These are phyloP conservation scores for Taphrorychus bicolor DNA, from an alignment of 2,888 invertebrate species.

Conservation along the genomic window DNA sequence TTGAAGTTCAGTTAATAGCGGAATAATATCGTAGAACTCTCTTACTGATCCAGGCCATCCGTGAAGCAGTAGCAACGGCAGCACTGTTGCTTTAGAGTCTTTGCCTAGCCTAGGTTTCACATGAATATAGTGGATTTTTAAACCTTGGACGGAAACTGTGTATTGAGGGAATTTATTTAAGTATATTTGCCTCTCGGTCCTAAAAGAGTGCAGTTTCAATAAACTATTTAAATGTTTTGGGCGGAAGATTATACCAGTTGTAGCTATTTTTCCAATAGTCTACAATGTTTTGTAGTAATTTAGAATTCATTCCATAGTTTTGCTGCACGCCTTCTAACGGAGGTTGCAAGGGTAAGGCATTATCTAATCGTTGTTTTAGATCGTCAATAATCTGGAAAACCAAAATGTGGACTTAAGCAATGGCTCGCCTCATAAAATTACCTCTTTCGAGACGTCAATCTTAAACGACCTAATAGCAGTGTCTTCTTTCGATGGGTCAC, in stretches of 20 bases:
- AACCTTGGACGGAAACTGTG: conserved; percentile 72
- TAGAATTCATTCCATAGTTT: conserved; percentile 81
- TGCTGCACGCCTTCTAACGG: conserved; percentile 75
- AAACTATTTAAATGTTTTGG: background rate
- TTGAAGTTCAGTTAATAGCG: conserved; percentile 67
- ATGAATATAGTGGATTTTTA: conserved; percentile 65
- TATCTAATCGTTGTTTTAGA: conserved; percentile 64
- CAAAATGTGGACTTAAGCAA: background rate
- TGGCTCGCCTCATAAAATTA: conserved; percentile 52
- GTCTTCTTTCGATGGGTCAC: conserved; percentile 62
- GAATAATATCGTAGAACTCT: conserved; percentile 84
- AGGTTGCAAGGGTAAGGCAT: conserved; percentile 53
- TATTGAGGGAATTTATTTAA: conserved; percentile 75
- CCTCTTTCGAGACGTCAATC: conserved; percentile 68
- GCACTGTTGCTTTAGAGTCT: conserved; percentile 57
- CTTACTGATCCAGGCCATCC: conserved; percentile 91
- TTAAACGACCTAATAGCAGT: conserved; percentile 65
- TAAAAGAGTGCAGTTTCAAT: too few relatives aligned
- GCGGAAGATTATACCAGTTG: conserved; percentile 65
- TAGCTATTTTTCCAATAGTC: conserved; percentile 80
- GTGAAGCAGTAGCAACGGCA: conserved; percentile 78
- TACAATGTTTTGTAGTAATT: conserved; percentile 70
- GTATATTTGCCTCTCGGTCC: conserved; percentile 64
- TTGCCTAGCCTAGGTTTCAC: conserved; percentile 62
- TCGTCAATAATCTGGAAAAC: conserved; percentile 61